These are phyloP conservation scores for Crotalus viridis DNA, from an alignment of 2,113 vertebrate species.

Conservation along the genomic window DNA sequence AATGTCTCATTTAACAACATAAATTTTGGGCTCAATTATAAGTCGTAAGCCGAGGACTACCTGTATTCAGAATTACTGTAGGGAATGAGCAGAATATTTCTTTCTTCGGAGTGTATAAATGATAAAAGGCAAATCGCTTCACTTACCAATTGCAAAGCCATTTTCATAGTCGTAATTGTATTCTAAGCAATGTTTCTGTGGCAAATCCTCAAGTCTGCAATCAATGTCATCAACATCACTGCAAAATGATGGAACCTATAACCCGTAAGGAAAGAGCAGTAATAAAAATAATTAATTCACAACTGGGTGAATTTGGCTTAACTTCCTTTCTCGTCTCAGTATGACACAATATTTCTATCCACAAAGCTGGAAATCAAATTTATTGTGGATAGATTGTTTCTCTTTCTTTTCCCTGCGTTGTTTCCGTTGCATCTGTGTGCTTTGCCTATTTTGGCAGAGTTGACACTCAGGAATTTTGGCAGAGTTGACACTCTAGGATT, in stretches of 20 bases:
- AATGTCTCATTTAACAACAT: neutral
- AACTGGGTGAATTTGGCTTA: neutral
- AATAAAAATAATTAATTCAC: neutral
- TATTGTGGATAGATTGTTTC: neutral
- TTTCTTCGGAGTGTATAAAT: neutral
- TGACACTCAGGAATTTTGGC: neutral
- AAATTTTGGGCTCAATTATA: neutral
- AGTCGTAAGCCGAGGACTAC: neutral
- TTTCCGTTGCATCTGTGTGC: neutral
- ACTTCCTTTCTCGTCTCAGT: neutral
- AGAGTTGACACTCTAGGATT: neutral
- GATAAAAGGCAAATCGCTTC: slow-evolving; percentile 14
- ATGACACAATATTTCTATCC: neutral
- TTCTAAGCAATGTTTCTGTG: slow-evolving; percentile 90
- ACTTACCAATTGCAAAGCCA: slow-evolving; percentile 92
- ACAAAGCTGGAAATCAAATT: no score
- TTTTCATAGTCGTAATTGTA: slow-evolving; percentile 99
- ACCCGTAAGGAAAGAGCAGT: slow-evolving; percentile 36
- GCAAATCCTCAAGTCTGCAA: slow-evolving; percentile 87
- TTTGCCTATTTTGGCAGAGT: neutral
- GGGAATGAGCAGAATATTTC: neutral
- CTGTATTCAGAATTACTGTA: rapidly evolving
- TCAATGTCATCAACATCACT: slow-evolving; percentile 82
- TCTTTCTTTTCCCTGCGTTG: neutral
- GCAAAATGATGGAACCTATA: slow-evolving; percentile 92